These are phyloP conservation scores for Protobothrops mucrosquamatus DNA, from an alignment of 2,113 vertebrate genomes.

Conservation along the genomic window DNA sequence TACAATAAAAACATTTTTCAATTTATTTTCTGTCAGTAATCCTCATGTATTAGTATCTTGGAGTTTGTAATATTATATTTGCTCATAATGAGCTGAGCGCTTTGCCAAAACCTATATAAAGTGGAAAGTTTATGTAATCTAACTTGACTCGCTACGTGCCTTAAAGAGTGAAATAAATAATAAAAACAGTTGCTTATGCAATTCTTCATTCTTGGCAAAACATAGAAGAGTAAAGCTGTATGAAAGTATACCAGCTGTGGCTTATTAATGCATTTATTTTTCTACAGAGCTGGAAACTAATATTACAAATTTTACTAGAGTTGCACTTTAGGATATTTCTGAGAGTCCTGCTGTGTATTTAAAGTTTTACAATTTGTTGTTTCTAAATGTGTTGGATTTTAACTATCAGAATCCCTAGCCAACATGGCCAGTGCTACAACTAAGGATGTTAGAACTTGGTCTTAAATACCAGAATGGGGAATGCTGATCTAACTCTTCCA, in stretches of 20 bases:
- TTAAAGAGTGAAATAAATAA: neutral
- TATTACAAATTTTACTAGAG: neutral
- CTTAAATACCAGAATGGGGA: neutral
- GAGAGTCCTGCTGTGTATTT: neutral
- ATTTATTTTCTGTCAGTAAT: neutral
- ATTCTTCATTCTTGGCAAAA: neutral
- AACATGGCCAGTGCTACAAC: neutral
- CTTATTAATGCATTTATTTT: slow-evolving; percentile 2
- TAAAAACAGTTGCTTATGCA: neutral
- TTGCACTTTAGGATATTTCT: neutral
- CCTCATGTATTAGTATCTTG: neutral
- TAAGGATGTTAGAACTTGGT: neutral
- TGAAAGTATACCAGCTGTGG: neutral
- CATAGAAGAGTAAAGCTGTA: neutral
- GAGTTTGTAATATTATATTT: neutral
- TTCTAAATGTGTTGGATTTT: neutral
- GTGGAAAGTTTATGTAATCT: neutral
- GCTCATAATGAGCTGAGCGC: neutral
- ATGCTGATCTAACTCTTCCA: neutral
- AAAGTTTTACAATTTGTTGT: neutral
- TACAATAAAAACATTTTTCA: neutral
- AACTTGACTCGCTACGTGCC: neutral
- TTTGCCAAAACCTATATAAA: neutral
- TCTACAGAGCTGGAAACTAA: neutral
- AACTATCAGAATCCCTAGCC: neutral